Evolutionary conservation across 1,140 invertebrate genomes (phyloP).

Genomic region (Holcopasites calliopsidis): DNA sequence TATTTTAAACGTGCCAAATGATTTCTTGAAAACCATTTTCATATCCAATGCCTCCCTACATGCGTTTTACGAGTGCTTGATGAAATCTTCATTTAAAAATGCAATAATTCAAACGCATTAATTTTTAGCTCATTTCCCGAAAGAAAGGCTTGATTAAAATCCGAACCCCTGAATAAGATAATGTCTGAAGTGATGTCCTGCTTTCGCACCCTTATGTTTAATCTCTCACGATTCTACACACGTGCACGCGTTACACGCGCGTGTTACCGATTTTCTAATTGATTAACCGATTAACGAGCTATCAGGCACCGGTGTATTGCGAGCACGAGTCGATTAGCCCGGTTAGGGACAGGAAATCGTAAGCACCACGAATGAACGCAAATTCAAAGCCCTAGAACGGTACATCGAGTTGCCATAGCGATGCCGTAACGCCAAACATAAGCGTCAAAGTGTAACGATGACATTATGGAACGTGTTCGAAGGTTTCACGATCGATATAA

Average conservation of each 20-base stretch:
- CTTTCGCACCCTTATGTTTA: not conserved
- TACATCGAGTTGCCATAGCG: constrained; percentile 51
- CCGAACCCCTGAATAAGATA: too few species aligned
- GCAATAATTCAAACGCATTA: too few species aligned
- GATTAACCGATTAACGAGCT: not conserved
- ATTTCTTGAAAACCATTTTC: too few species aligned
- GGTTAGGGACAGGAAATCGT: not conserved
- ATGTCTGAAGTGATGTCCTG: too few species aligned
- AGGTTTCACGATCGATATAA: constrained; percentile 50
- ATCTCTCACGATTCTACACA: not conserved
- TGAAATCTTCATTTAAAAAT: too few species aligned
- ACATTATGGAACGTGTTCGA: constrained; percentile 50
- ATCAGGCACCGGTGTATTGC: not conserved
- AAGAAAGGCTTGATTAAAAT: too few species aligned
- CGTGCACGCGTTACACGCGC: not conserved
- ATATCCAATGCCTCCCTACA: too few species aligned
- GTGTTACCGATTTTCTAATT: not conserved
- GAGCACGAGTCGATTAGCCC: not conserved
- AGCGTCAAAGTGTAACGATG: constrained; percentile 50
- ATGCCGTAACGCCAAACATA: constrained; percentile 52
- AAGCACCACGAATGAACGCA: not conserved
- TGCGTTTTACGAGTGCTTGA: too few species aligned
- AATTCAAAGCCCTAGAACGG: too few species aligned
- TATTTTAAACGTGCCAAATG: too few species aligned
- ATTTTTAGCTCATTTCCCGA: too few species aligned